Evolutionary conservation across 2,797 vertebrate genomes (phyloP), one percentile per base, ranked within the genome.

Genomic region (Adrianichthys oophorus): DNA sequence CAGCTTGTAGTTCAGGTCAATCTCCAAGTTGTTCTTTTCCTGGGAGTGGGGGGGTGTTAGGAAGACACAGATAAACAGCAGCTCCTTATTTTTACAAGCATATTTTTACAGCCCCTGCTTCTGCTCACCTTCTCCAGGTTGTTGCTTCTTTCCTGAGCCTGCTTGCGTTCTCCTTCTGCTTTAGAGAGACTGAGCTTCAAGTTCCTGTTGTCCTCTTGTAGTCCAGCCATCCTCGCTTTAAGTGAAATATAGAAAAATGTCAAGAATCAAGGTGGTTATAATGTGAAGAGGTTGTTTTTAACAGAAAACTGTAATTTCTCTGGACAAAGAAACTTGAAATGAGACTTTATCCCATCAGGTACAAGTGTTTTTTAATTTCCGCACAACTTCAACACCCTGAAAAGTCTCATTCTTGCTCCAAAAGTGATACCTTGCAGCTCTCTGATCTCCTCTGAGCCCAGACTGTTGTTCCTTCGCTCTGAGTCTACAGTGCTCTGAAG

Each of bases 1-100:
- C 57, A 98, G 93, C 73, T 95, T 95, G 89, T 99, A 99, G 89
- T 96, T 98, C 85, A 98, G 92, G 86, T 99, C 98, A 59, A 99
- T 99, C 90, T 99, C 97, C 84, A 97, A 85, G 84, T 92, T 96
- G 91, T 98, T 99, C 86, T 96, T 99, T 83, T 99, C 97, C 98
- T 99, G 69, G 51, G 17, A 52, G 0, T 5, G 37, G 13, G 0
- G 8, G 15, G 40, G 23, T 0, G 26, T 37, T 1, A 45, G 8
- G 53, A 32, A n/a, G 15, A 14, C 10, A 42, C 12, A 15, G 50
- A 48, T 29, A 17, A 50, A 53, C 15, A 50, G 26, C 32, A 23
- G 21, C 21, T 45, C 5, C 21, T 10, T 21, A 21, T 3, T 21
- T 21, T n/a, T 4, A 21, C 17, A n/a, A 43, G 16, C 15, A 21